Evolutionary conservation across 2,113 vertebrate species (phyloP).

Genomic region (Electrona antarctica): DNA sequence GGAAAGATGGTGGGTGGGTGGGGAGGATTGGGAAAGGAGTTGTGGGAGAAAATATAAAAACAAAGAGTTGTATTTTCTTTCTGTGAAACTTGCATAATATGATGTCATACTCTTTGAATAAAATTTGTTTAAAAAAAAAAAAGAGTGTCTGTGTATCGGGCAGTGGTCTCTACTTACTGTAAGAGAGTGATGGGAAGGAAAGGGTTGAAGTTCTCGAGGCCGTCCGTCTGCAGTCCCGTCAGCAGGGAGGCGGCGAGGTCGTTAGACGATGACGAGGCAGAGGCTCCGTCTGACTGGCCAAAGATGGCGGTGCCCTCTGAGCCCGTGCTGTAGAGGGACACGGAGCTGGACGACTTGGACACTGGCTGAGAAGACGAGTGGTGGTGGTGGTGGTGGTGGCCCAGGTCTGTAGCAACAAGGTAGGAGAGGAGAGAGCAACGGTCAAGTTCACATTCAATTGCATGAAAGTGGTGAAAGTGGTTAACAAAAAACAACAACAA

Average conservation of each 20-base stretch:
- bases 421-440: neutral
- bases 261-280: slow-evolving; percentile 79
- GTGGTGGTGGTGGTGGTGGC: slow-evolving; percentile 15
- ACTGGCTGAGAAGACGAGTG: slow-evolving; percentile 72
- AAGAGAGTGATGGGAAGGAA: slow-evolving; percentile 84
- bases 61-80: too few species aligned
- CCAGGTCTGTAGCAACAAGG: slow-evolving; percentile 58
- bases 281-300: slow-evolving; percentile 77
- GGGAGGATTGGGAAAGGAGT: too few species aligned
- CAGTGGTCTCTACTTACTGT: slow-evolving; percentile 74
- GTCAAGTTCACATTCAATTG: neutral
- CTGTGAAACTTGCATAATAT: too few species aligned
- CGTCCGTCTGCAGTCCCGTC: slow-evolving; percentile 74
- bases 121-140: too few species aligned
- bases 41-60: too few species aligned
- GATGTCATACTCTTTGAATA: too few species aligned
- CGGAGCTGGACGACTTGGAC: slow-evolving; percentile 82
- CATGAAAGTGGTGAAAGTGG: neutral
- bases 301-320: slow-evolving; percentile 80
- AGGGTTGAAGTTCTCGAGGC: slow-evolving; percentile 79
- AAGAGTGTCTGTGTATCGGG: neutral
- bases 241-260: slow-evolving; percentile 80
- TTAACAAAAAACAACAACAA: neutral
- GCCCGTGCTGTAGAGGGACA: slow-evolving; percentile 80
- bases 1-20: too few species aligned